Percentiles rank a stretch among this genome's conserved stretches.
Conservation (phyloP, 2,888 invertebrate species). For the Eilema griseolum region DNA sequence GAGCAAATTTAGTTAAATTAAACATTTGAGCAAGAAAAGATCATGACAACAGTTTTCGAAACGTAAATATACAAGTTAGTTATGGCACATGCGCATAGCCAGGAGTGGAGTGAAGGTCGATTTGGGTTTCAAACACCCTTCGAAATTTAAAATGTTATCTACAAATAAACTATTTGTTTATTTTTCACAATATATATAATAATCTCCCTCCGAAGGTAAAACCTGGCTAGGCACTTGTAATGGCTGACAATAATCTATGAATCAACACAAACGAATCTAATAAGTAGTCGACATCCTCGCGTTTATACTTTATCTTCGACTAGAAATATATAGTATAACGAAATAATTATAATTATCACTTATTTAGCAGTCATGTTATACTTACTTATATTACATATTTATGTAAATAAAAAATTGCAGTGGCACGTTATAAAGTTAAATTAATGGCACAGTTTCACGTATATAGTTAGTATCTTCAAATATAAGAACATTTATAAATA, state of each 20-base stretch:
- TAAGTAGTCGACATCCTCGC: slow-evolving; percentile 75
- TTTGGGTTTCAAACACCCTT: neutral
- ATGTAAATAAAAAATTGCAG: slow-evolving; percentile 78
- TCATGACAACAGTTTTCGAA: slow-evolving; percentile 78
- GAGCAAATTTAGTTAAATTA: slow-evolving; percentile 85
- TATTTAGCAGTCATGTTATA: slow-evolving; percentile 84
- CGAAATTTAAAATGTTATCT: neutral
- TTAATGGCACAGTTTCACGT: slow-evolving; percentile 87
- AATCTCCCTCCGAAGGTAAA: neutral
- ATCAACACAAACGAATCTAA: slow-evolving; percentile 56
- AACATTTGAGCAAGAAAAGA: slow-evolving; percentile 83
- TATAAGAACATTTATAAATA: slow-evolving; percentile 76
- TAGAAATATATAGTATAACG: slow-evolving; percentile 83
- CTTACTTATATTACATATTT: slow-evolving; percentile 77
- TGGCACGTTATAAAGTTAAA: slow-evolving; percentile 85
- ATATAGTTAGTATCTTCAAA: slow-evolving; percentile 77
- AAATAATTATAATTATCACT: slow-evolving; percentile 82
- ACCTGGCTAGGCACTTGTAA: neutral
- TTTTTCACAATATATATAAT: neutral
- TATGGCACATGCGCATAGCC: slow-evolving; percentile 27
- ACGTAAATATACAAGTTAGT: slow-evolving; percentile 62
- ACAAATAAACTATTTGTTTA: neutral
- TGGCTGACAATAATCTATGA: slow-evolving; percentile 61
- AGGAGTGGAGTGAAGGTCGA: neutral
- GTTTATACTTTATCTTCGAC: slow-evolving; percentile 77